A percentile compares a stretch with the other conserved stretches of the same genome.
Evolutionary conservation across 2,113 vertebrate species (phyloP).

Genomic region (Micronycteris hirsuta): DNA sequence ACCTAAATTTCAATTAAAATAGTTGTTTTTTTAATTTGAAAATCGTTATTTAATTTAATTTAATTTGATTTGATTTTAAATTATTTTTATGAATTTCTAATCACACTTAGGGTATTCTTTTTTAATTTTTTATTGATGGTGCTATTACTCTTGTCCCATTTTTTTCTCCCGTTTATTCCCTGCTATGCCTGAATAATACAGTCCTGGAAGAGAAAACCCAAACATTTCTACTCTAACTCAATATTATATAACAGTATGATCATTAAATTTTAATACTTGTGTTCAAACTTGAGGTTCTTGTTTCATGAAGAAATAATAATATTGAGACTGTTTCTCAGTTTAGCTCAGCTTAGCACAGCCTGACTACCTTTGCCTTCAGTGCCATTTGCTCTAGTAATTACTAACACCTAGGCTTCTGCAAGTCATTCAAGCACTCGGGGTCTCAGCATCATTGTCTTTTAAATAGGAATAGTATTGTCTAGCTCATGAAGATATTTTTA

Average conservation of each 20-base stretch:
- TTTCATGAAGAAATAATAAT: neutral
- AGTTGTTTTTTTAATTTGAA: neutral
- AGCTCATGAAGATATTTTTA: neutral
- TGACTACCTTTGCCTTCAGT: neutral
- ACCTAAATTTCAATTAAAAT: neutral
- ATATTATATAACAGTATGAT: neutral
- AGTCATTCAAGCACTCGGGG: neutral
- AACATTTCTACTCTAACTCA: neutral
- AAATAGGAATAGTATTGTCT: neutral
- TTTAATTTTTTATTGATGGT: no score
- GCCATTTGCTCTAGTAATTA: neutral
- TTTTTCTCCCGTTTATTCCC: no score
- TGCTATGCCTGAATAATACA: neutral
- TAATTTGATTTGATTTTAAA: no score
- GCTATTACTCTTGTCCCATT: no score
- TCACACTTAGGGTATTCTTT: neutral
- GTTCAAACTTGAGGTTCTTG: neutral
- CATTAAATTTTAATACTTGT: neutral
- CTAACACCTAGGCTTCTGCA: neutral
- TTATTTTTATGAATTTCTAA: neutral
- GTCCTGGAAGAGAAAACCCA: neutral
- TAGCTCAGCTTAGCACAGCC: neutral
- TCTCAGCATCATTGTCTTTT: neutral
- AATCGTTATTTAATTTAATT: no score
- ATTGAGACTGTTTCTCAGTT: neutral